Evolutionary conservation across 2,113 vertebrate genomes (phyloP).

Genomic region (Myrmecophaga tridactyla): DNA sequence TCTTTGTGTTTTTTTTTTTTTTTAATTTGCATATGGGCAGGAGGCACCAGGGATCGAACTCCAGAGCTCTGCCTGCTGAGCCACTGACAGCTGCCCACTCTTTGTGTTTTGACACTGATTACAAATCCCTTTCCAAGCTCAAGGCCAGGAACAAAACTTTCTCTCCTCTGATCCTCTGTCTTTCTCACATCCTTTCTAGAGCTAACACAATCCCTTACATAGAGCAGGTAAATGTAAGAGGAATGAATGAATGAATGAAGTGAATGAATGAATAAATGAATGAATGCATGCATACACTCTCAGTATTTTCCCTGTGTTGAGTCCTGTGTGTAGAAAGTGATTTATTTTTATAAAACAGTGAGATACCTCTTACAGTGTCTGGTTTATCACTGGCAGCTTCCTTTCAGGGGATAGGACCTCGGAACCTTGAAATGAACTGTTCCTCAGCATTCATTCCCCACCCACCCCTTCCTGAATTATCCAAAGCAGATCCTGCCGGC

Average conservation of each 20-base stretch:
- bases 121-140: background rate
- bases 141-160: background rate
- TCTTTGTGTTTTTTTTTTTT: background rate
- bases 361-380: background rate
- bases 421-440: background rate
- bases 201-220: background rate
- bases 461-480: background rate
- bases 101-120: background rate
- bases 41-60: too few relatives aligned
- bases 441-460: background rate
- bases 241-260: too few relatives aligned
- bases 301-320: background rate
- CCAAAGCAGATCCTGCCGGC: background rate
- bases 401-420: background rate
- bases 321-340: background rate
- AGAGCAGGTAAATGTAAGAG: background rate
- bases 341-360: background rate
- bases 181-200: background rate
- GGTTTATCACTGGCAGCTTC: background rate
- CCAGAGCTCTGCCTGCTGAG: too few relatives aligned
- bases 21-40: too few relatives aligned
- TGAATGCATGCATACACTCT: accelerated
- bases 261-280: too few relatives aligned
- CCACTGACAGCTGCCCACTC: too few relatives aligned
- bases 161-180: background rate